Conservation (phyloP, 2,113 vertebrate species). For the Nannospalax galili region DNA sequence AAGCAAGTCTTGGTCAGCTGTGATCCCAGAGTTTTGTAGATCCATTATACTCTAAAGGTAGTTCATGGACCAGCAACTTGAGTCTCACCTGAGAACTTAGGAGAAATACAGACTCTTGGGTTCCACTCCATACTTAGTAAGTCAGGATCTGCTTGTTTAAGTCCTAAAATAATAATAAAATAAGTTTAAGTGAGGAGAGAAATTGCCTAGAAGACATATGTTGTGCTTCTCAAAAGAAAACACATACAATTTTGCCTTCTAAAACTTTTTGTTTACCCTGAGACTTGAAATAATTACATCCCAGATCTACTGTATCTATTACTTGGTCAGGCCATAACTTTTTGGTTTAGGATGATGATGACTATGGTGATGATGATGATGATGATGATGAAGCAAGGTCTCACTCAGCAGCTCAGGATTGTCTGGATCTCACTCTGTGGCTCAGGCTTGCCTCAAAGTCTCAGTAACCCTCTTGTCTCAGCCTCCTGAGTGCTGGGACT, state of each 20-base stretch:
- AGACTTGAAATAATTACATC: conserved; percentile 45
- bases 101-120: background rate
- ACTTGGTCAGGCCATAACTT: conserved; percentile 4
- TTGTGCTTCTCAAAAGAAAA: conserved; percentile 46
- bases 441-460: background rate
- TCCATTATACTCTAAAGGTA: background rate
- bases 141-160: conserved; percentile 31
- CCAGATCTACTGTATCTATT: background rate
- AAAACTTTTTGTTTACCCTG: conserved; percentile 23
- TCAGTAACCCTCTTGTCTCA: background rate
- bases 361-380: background rate
- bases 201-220: conserved; percentile 18
- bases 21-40: background rate
- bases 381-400: background rate
- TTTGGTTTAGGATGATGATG: background rate
- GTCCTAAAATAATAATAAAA: background rate
- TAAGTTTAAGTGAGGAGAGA: background rate
- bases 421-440: background rate
- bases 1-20: conserved; percentile 5
- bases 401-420: background rate
- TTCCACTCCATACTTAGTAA: background rate
- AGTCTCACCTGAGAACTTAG: background rate
- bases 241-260: background rate
- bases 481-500: background rate
- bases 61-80: background rate